Evolutionary conservation across 2,113 vertebrate species (phyloP).

Genomic region (Anolis sagrei): DNA sequence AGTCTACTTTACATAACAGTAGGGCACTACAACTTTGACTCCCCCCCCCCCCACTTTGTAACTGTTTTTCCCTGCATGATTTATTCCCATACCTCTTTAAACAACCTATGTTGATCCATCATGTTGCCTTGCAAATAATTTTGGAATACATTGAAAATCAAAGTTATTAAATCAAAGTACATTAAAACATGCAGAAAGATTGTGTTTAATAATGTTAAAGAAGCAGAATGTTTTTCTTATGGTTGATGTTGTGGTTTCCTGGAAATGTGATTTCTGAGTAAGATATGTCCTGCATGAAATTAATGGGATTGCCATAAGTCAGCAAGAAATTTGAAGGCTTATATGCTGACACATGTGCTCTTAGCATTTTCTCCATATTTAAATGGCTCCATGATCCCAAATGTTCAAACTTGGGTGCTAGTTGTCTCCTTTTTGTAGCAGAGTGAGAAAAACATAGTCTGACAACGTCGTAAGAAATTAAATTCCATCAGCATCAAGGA

Average conservation of each 20-base stretch:
- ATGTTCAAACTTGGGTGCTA: conserved; percentile 50
- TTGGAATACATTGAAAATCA: neutral
- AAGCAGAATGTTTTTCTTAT: neutral
- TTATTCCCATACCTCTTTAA: neutral
- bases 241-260: neutral
- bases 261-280: neutral
- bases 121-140: neutral
- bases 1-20: too few species aligned
- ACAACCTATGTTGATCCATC: neutral
- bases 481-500: conserved; percentile 13
- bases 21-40: too few species aligned
- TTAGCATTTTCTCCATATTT: neutral
- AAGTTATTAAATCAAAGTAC: neutral
- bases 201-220: neutral
- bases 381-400: conserved; percentile 18
- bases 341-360: neutral
- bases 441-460: conserved; percentile 13
- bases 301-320: too few species aligned
- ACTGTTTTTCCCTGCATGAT: too few species aligned
- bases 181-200: neutral
- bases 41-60: too few species aligned
- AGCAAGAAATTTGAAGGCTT: neutral
- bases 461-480: conserved; percentile 37
- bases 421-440: conserved; percentile 38
- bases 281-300: neutral